Evolutionary conservation across 2,797 vertebrate species (phyloP).

Genomic region (Ambastaia sidthimunki): DNA sequence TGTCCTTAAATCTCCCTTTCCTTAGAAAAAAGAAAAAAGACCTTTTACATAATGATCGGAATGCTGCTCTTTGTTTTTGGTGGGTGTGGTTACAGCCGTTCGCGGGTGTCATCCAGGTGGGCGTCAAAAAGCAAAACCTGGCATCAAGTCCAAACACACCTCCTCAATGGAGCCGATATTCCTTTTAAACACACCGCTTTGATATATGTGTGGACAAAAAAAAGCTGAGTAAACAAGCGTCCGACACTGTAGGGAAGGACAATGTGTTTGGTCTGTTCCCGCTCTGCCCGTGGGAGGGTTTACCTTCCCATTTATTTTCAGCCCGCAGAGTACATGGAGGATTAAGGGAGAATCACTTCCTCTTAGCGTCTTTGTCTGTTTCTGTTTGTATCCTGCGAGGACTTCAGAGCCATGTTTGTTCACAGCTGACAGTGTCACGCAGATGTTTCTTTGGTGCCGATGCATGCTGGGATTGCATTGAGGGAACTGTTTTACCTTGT

Average conservation of each 20-base stretch:
- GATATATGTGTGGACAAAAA: conserved; percentile 73
- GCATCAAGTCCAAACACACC: conserved; percentile 70
- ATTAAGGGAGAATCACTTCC: conserved; percentile 66
- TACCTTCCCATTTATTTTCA: conserved; percentile 66
- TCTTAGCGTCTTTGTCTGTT: conserved; percentile 66
- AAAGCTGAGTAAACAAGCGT: conserved; percentile 65
- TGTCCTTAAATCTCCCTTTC: conserved; percentile 27
- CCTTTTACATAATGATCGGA: conserved; percentile 51
- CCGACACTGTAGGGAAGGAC: conserved; percentile 59
- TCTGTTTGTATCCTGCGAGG: conserved; percentile 61
- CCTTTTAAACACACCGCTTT: conserved; percentile 72
- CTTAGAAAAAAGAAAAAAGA: conserved; percentile 11
- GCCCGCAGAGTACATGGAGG: conserved; percentile 59
- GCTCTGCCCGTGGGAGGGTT: conserved; percentile 66
- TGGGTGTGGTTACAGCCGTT: conserved; percentile 43
- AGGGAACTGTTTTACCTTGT: conserved; percentile 69
- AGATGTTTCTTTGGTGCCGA: conserved; percentile 71
- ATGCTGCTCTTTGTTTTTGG: conserved; percentile 47
- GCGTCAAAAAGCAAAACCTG: conserved; percentile 70
- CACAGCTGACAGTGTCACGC: conserved; percentile 61
- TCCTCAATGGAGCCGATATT: conserved; percentile 70
- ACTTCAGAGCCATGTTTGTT: conserved; percentile 65
- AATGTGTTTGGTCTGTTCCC: conserved; percentile 64
- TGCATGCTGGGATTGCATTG: conserved; percentile 54
- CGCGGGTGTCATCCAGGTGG: conserved; percentile 75